Percentiles rank a stretch among this genome's conserved stretches.
Evolutionary conservation across 2,797 vertebrate species (phyloP).

Genomic region (Poeciliopsis gracilis): DNA sequence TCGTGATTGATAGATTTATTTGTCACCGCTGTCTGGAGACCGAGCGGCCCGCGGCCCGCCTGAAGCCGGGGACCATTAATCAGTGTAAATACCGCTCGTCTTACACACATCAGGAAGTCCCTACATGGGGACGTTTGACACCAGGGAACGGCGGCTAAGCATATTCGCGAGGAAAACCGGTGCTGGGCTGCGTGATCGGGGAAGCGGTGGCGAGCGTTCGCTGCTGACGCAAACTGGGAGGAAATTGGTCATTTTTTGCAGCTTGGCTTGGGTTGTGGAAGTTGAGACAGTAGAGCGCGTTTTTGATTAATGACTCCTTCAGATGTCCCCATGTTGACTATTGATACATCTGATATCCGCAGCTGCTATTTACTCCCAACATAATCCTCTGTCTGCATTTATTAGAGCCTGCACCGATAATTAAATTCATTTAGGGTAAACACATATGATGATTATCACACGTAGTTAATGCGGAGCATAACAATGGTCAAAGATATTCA

Average conservation of each 20-base stretch:
- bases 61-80: conserved; percentile 79
- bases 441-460: conserved; percentile 48
- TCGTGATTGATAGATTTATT: conserved; percentile 85
- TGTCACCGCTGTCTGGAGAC: conserved; percentile 74
- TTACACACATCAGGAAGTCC: conserved; percentile 75
- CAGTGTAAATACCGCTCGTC: conserved; percentile 78
- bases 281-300: conserved; percentile 48
- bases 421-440: conserved; percentile 43
- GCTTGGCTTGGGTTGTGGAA: conserved; percentile 39
- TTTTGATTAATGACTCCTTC: conserved; percentile 74
- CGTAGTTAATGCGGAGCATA: conserved; percentile 35
- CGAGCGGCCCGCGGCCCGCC: conserved; percentile 65
- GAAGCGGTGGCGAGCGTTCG: conserved; percentile 33
- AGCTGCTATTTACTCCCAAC: conserved; percentile 4
- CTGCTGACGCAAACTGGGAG: conserved; percentile 65
- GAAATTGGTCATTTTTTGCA: conserved; percentile 67
- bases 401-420: conserved; percentile 36
- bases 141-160: conserved; percentile 22
- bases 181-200: conserved; percentile 56
- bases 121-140: conserved; percentile 72
- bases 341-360: conserved; percentile 40
- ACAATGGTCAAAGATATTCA: conserved; percentile 65
- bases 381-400: background rate
- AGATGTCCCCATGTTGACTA: conserved; percentile 34
- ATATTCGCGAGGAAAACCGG: conserved; percentile 57